Percentiles rank a stretch among this genome's conserved stretches.
phyloP scores from a whole-genome alignment of 2,113 vertebrate species.

The Cyphomyrus plagiostoma region DNA sequence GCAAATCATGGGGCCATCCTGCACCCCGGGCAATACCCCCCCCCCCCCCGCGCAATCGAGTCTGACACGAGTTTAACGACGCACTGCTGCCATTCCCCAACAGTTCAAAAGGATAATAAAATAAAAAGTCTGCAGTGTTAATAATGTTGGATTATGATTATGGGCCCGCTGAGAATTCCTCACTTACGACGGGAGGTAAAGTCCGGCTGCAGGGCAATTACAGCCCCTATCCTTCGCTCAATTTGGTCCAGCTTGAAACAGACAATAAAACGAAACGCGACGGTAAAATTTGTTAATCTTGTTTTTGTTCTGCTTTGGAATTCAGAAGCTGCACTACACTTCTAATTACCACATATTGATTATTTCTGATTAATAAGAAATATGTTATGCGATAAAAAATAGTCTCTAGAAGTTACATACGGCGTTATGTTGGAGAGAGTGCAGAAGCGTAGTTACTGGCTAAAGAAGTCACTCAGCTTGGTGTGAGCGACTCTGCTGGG shows the following conservation, averaged over 20 bases:
- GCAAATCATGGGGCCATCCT: not conserved
- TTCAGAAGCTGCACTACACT: not conserved
- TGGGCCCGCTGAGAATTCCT: not conserved
- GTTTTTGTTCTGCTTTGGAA: not conserved
- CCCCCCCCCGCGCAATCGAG: not conserved
- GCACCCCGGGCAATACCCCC: not conserved
- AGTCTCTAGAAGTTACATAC: not conserved
- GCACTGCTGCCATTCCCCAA: not conserved
- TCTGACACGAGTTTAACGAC: not conserved
- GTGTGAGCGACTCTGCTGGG: not conserved
- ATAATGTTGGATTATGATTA: not conserved
- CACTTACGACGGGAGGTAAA: not conserved
- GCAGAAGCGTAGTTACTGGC: not conserved
- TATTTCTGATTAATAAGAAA: not conserved
- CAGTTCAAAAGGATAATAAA: slow-evolving; percentile 11
- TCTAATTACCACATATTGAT: not conserved
- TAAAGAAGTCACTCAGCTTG: not conserved
- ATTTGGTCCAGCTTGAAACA: not conserved
- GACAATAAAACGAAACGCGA: not conserved
- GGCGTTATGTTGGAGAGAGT: not conserved
- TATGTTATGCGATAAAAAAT: not conserved
- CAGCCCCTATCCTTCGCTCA: not conserved
- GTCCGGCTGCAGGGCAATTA: not conserved
- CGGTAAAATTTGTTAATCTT: not conserved
- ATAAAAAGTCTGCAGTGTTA: not conserved